Evolutionary conservation across 92 coral and sea anemone genomes (phyloP).

Genomic region (Umimayanthus kanabou): DNA sequence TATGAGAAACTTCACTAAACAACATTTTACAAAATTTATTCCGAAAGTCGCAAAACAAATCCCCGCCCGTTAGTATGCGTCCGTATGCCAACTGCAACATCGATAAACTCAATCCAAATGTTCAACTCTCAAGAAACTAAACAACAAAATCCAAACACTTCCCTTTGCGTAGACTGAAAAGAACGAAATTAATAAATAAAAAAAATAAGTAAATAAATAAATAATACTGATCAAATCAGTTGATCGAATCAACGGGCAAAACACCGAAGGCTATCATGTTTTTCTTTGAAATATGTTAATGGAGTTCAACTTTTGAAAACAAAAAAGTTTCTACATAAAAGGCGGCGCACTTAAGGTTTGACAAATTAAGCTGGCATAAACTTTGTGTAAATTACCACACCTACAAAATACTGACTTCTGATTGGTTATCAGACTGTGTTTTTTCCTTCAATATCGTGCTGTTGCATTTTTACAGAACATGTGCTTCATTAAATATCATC

Average conservation of each 20-base stretch:
- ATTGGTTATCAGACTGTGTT: too few relatives aligned
- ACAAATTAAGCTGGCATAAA: too few relatives aligned
- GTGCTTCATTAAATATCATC: too few relatives aligned
- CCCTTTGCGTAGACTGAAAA: neutral
- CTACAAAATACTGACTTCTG: too few relatives aligned
- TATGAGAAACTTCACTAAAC: neutral
- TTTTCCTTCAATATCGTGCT: too few relatives aligned
- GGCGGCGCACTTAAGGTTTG: neutral
- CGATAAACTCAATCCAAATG: neutral
- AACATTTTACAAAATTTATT: neutral
- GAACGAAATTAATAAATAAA: neutral
- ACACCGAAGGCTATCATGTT: neutral
- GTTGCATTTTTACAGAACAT: too few relatives aligned
- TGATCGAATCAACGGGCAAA: too few relatives aligned
- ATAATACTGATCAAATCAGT: neutral
- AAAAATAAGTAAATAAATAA: too few relatives aligned
- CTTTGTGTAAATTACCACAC: too few relatives aligned
- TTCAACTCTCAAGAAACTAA: too few relatives aligned
- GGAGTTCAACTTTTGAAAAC: neutral
- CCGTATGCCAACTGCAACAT: too few relatives aligned
- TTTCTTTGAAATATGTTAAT: neutral
- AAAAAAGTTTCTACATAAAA: neutral
- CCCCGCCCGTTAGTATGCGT: neutral
- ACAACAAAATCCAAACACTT: neutral
- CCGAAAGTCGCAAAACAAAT: neutral